Percentiles rank a stretch among this genome's conserved stretches.
Conservation (phyloP, 2,888 invertebrate genomes). For the Clusia tigrina region DNA sequence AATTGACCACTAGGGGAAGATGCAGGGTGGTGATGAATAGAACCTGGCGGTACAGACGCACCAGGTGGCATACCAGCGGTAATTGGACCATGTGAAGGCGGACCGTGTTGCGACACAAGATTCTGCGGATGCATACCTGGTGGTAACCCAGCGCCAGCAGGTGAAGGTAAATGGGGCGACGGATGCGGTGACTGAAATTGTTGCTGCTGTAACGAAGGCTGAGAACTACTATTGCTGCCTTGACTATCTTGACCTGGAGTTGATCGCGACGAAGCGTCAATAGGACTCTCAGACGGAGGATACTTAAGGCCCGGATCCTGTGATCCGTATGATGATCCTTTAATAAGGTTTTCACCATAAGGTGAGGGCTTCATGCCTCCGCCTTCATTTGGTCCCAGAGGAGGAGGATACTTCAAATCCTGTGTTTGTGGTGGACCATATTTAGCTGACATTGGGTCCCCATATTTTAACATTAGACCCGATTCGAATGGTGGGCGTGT, state of each 20-base stretch:
- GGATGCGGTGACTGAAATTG: slow-evolving; percentile 63
- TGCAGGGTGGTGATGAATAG: slow-evolving; percentile 46
- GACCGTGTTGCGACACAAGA: slow-evolving; percentile 58
- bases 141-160: slow-evolving; percentile 55
- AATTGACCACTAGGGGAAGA: slow-evolving; percentile 40
- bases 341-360: slow-evolving; percentile 64
- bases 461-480: slow-evolving; percentile 63
- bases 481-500: slow-evolving; percentile 62
- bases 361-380: slow-evolving; percentile 50
- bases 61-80: slow-evolving; percentile 41
- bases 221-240: slow-evolving; percentile 64
- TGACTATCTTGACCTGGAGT: slow-evolving; percentile 65
- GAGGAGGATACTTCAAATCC: slow-evolving; percentile 62
- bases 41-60: slow-evolving; percentile 39
- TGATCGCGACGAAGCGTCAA: slow-evolving; percentile 63
- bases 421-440: slow-evolving; percentile 59
- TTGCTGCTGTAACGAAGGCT: slow-evolving; percentile 55
- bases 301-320: slow-evolving; percentile 50
- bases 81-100: slow-evolving; percentile 39
- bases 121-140: slow-evolving; percentile 64
- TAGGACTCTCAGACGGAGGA: slow-evolving; percentile 60
- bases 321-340: slow-evolving; percentile 57
- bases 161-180: slow-evolving; percentile 62
- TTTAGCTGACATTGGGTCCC: slow-evolving; percentile 62
- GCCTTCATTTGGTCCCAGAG: slow-evolving; percentile 36